Evolutionary conservation across 2,113 vertebrate genomes (phyloP).

Genomic region (Globicephala melas): DNA sequence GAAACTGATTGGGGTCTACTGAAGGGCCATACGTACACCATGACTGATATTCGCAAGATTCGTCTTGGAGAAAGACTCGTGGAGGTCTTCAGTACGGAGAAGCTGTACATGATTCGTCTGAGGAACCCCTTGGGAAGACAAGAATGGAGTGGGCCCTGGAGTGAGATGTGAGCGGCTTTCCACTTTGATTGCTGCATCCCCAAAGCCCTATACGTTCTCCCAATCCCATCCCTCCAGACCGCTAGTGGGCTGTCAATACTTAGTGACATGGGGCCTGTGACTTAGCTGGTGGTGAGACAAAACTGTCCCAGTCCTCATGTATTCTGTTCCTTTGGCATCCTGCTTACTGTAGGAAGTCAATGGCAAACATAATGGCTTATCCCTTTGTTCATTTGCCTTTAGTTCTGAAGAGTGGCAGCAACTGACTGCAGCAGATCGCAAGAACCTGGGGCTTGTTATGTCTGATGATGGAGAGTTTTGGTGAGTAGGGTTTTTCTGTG

Average conservation of each 20-base stretch:
- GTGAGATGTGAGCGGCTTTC: conserved; percentile 87
- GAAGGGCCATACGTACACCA: conserved; percentile 92
- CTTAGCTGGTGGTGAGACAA: conserved; percentile 11
- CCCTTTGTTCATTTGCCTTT: background rate
- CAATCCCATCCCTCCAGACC: background rate
- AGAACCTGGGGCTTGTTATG: conserved; percentile 88
- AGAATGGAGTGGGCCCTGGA: conserved; percentile 95
- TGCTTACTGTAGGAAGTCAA: background rate
- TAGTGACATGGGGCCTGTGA: background rate
- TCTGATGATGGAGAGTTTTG: conserved; percentile 97
- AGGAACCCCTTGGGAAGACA: conserved; percentile 95
- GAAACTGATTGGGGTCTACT: conserved; percentile 87
- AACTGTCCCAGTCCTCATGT: background rate
- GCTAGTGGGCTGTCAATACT: background rate
- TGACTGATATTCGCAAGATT: conserved; percentile 90
- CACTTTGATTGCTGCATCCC: background rate
- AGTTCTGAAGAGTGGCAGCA: conserved; percentile 96
- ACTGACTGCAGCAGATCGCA: conserved; percentile 87
- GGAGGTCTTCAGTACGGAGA: conserved; percentile 87
- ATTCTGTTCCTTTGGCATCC: background rate
- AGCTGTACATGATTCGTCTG: conserved; percentile 92
- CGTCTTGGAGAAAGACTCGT: conserved; percentile 86
- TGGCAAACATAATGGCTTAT: background rate
- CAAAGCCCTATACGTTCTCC: background rate
- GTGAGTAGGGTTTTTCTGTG: conserved; percentile 78